These are phyloP conservation scores for Pipistrellus nathusii DNA, from an alignment of 2,797 vertebrate species.

Conservation along the genomic window DNA sequence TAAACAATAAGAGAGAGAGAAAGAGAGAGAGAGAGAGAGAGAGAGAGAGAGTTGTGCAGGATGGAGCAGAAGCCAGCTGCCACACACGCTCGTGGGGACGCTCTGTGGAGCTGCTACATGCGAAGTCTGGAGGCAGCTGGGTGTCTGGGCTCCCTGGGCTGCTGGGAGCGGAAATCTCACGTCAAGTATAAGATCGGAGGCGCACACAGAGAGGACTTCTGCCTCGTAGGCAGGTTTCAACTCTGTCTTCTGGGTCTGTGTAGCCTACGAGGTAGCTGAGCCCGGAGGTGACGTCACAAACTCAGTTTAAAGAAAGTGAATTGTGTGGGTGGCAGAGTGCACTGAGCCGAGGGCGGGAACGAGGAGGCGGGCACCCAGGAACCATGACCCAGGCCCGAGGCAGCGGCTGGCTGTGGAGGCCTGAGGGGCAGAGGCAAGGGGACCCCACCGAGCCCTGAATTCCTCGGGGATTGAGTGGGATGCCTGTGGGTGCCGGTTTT, in stretches of 20 bases:
- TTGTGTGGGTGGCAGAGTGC: neutral
- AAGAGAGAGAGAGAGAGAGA: too few species aligned
- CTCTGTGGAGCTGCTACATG: neutral
- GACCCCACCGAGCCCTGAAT: too few species aligned
- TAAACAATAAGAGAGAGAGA: too few species aligned
- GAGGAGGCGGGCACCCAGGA: neutral
- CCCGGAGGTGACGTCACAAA: neutral
- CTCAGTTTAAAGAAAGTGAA: neutral
- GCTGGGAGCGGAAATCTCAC: neutral
- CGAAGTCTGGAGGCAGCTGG: neutral
- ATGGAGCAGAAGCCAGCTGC: too few species aligned
- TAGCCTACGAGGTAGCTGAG: neutral
- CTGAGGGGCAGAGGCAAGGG: neutral
- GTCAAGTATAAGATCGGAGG: neutral
- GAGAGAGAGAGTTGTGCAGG: too few species aligned
- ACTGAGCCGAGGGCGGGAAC: neutral
- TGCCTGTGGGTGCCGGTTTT: neutral
- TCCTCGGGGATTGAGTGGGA: fast-evolving
- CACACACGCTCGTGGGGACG: too few species aligned
- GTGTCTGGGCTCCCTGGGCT: neutral
- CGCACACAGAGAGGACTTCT: neutral
- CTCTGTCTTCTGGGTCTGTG: neutral
- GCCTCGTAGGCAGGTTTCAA: neutral
- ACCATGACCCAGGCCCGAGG: too few species aligned
- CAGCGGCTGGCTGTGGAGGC: fast-evolving